phyloP scores from a whole-genome alignment of 2,888 invertebrate genomes.

The Drosophila suboccidentalis region DNA sequence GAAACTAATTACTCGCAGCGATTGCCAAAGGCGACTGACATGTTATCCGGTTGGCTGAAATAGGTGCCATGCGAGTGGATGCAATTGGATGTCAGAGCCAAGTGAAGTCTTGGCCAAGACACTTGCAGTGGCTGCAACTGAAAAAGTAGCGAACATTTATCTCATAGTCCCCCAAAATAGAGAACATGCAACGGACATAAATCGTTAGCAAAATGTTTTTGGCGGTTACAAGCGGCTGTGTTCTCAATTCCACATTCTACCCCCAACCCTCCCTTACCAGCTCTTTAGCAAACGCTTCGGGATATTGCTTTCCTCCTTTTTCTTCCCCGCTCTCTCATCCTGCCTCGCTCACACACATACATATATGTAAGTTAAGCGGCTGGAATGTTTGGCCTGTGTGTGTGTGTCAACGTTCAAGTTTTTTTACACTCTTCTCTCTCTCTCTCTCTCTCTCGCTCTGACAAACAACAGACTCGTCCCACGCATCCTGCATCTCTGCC shows the following conservation, averaged over 20 bases:
- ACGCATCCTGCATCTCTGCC: conserved; percentile 48
- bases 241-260: conserved; percentile 1
- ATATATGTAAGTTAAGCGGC: conserved; percentile 6
- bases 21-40: conserved; percentile 46
- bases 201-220: conserved; percentile 79
- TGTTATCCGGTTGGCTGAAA: conserved; percentile 31
- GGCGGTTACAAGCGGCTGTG: conserved; percentile 67
- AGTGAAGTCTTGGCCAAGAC: conserved; percentile 11
- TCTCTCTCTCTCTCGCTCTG: too few species aligned
- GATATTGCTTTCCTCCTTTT: conserved; percentile 16
- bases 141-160: conserved; percentile 73
- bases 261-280: fast-evolving
- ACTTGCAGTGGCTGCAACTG: conserved; percentile 42
- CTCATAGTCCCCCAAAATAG: conserved; percentile 35
- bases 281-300: conserved; percentile 6
- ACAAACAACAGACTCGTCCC: conserved; percentile 15
- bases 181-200: conserved; percentile 74
- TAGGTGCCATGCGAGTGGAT: background rate
- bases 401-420: conserved; percentile 55
- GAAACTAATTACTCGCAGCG: conserved; percentile 65
- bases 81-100: background rate
- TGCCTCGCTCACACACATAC: background rate
- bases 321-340: background rate
- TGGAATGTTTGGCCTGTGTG: background rate
- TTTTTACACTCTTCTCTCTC: conserved; percentile 50